phyloP scores from a whole-genome alignment of 2,888 invertebrate species.

The Bugula neritina region DNA sequence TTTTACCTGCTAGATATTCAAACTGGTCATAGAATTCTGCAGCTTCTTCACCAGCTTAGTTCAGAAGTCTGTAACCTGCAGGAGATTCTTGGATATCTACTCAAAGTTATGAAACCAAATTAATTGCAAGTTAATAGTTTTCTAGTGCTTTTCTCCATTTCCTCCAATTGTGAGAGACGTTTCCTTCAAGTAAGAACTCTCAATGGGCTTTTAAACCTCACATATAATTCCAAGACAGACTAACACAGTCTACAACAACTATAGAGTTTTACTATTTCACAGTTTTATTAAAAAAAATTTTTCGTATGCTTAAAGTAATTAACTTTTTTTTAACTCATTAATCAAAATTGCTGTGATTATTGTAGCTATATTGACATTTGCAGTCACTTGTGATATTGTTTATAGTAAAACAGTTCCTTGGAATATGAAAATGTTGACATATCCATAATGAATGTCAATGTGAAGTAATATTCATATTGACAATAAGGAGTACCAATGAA shows the following conservation, averaged over 20 bases:
- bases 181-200: not conserved
- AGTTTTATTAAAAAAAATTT: too few relatives aligned
- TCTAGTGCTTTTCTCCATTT: not conserved
- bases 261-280: too few relatives aligned
- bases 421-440: too few relatives aligned
- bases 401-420: too few relatives aligned
- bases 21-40: not conserved
- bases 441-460: too few relatives aligned
- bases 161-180: conserved; percentile 20
- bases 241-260: conserved; percentile 8
- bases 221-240: not conserved
- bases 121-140: not conserved
- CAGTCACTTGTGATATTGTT: too few relatives aligned
- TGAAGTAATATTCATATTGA: too few relatives aligned
- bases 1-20: conserved; percentile 3
- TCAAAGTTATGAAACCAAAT: not conserved
- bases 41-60: not conserved
- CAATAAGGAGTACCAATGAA: too few relatives aligned
- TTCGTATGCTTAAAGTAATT: too few relatives aligned
- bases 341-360: too few relatives aligned
- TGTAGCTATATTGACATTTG: too few relatives aligned
- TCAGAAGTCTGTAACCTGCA: not conserved
- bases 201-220: not conserved
- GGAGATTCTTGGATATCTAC: not conserved
- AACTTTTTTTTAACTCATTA: too few relatives aligned